phyloP scores from a whole-genome alignment of 2,113 vertebrate genomes.

The Ranitomeya imitator region DNA sequence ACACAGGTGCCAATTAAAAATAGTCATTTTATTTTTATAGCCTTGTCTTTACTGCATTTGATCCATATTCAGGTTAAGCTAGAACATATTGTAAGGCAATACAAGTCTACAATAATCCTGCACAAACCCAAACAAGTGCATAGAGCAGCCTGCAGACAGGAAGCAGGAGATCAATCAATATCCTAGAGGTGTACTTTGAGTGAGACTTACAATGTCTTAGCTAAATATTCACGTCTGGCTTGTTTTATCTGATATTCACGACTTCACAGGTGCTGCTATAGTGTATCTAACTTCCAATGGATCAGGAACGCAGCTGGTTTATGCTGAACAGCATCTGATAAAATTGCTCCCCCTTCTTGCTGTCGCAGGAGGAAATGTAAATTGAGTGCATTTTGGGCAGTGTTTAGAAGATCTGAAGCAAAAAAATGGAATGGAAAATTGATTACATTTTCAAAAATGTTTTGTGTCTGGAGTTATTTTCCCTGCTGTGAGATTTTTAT shows the following conservation, averaged over 20 bases:
- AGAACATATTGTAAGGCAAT: neutral
- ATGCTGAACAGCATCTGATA: neutral
- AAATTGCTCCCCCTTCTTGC: neutral
- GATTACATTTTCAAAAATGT: slow-evolving; percentile 39
- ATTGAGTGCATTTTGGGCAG: slow-evolving; percentile 28
- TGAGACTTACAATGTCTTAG: slow-evolving; percentile 4
- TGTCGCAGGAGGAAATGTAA: slow-evolving; percentile 22
- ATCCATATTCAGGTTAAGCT: neutral
- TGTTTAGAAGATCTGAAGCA: slow-evolving; percentile 29
- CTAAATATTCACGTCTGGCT: slow-evolving; percentile 15
- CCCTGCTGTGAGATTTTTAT: slow-evolving; percentile 41
- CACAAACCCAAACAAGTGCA: slow-evolving; percentile 4
- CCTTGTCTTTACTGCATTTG: neutral
- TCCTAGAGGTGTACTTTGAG: neutral
- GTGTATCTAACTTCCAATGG: neutral
- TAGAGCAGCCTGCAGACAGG: neutral
- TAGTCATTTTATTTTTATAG: neutral
- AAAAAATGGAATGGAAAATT: slow-evolving; percentile 47
- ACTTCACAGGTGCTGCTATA: neutral
- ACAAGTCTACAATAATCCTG: neutral
- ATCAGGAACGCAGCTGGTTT: neutral
- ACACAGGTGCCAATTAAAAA: neutral
- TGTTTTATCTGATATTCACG: neutral
- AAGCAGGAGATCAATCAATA: slow-evolving; percentile 3
- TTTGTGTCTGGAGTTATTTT: slow-evolving; percentile 32